Percentiles rank a stretch among this genome's conserved stretches.
Evolutionary conservation across 2,797 vertebrate species (phyloP).

Genomic region (Ficedula albicollis): DNA sequence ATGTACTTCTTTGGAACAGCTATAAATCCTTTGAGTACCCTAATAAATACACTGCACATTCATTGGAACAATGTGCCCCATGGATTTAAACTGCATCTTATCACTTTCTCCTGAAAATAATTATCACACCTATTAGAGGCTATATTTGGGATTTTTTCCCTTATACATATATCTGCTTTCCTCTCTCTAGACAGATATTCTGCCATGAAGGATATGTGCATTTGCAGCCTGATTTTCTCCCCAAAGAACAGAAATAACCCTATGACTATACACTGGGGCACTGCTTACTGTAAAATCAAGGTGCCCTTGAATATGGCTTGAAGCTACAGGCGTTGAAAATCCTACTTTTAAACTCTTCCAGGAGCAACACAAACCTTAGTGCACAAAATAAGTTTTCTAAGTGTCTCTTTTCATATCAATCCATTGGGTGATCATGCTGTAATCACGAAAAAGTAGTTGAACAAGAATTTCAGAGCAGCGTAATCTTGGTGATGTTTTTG

Average conservation of each 20-base stretch:
- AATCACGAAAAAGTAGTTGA: neutral
- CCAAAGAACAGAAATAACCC: slow-evolving; percentile 50
- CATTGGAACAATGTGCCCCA: slow-evolving; percentile 55
- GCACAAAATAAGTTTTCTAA: neutral
- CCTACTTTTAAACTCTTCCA: slow-evolving; percentile 3
- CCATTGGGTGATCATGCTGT: neutral
- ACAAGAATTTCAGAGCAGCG: neutral
- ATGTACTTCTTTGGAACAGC: slow-evolving; percentile 41
- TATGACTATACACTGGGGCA: slow-evolving; percentile 24
- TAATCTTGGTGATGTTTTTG: neutral
- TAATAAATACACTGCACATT: slow-evolving; percentile 50
- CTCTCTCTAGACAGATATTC: slow-evolving; percentile 51
- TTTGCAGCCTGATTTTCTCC: slow-evolving; percentile 49
- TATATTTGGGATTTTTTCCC: slow-evolving; percentile 57
- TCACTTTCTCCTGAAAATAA: slow-evolving; percentile 61
- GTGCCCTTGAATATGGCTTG: slow-evolving; percentile 52
- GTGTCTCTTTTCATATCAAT: neutral
- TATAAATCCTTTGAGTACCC: slow-evolving; percentile 59
- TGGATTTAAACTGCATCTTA: slow-evolving; percentile 61
- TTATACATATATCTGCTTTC: slow-evolving; percentile 39
- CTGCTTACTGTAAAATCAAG: slow-evolving; percentile 31
- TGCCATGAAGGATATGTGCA: slow-evolving; percentile 50
- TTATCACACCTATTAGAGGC: slow-evolving; percentile 62
- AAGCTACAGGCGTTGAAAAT: slow-evolving; percentile 13
- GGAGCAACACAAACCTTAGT: neutral